phyloP scores from a whole-genome alignment of 2,888 invertebrate species.

The Eueremaeus valkanovi region DNA sequence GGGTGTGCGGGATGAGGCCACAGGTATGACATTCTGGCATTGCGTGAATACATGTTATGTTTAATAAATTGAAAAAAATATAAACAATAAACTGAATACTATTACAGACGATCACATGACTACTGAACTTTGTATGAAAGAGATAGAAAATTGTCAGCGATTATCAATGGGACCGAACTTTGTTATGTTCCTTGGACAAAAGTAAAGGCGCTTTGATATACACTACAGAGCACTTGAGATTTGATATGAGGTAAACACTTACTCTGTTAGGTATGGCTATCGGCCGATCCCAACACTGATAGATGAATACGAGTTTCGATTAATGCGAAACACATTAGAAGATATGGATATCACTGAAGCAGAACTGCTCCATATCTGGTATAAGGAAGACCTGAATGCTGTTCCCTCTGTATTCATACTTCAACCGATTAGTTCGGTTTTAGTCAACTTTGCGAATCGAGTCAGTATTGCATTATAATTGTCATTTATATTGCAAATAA shows the following conservation, averaged over 20 bases:
- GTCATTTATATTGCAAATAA: conserved; percentile 1
- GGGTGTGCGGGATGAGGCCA: conserved; percentile 97
- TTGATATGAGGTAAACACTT: background rate
- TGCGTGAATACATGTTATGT: too few relatives aligned
- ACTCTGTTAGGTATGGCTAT: conserved; percentile 70
- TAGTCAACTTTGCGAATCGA: conserved; percentile 92
- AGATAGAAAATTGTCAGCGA: conserved; percentile 94
- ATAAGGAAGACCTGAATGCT: conserved; percentile 90
- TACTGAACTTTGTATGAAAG: conserved; percentile 94
- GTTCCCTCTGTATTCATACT: conserved; percentile 91
- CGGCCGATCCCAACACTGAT: conserved; percentile 95
- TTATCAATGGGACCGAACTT: conserved; percentile 97
- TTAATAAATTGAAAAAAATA: background rate
- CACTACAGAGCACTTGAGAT: background rate
- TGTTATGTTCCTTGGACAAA: conserved; percentile 94
- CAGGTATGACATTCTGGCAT: conserved; percentile 52
- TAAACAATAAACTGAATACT: background rate
- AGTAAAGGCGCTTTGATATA: conserved; percentile 54
- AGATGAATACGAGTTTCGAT: conserved; percentile 78
- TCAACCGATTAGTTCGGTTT: conserved; percentile 93
- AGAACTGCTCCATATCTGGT: conserved; percentile 83
- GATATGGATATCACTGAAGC: conserved; percentile 72
- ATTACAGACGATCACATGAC: conserved; percentile 91
- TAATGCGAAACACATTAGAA: conserved; percentile 78
- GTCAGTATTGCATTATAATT: background rate